phyloP scores from a whole-genome alignment of 2,113 vertebrate species.

The Sigmodon hispidus region DNA sequence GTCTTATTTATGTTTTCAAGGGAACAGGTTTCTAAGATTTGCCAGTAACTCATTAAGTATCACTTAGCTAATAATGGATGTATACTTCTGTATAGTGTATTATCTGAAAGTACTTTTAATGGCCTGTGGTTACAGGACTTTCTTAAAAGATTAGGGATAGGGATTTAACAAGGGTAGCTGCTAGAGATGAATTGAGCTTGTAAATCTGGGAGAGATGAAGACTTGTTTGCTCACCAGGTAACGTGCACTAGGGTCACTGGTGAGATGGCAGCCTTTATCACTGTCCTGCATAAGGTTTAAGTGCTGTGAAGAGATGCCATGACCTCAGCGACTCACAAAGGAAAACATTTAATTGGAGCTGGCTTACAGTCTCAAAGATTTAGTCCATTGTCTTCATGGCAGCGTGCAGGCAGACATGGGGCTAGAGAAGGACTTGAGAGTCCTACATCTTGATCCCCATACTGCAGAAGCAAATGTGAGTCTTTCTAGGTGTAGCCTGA shows the following conservation, averaged over 20 bases:
- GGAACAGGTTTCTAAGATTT: neutral
- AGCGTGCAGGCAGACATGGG: neutral
- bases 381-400: neutral
- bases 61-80: neutral
- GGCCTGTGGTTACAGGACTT: neutral
- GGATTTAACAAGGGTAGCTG: neutral
- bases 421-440: neutral
- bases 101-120: neutral
- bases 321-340: neutral
- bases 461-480: neutral
- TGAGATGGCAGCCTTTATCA: neutral
- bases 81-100: neutral
- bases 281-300: neutral
- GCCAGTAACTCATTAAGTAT: neutral
- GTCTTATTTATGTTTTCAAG: neutral
- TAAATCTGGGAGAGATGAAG: neutral
- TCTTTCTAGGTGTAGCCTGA: neutral
- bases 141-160: neutral
- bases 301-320: neutral
- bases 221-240: neutral
- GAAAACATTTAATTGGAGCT: neutral
- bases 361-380: neutral
- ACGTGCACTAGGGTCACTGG: rapidly evolving
- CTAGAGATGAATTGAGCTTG: too few relatives aligned
- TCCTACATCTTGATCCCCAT: neutral